A percentile compares a stretch with the other conserved stretches of the same genome.
Evolutionary conservation across 2,113 vertebrate genomes (phyloP).

Genomic region (Ceratotherium simum): DNA sequence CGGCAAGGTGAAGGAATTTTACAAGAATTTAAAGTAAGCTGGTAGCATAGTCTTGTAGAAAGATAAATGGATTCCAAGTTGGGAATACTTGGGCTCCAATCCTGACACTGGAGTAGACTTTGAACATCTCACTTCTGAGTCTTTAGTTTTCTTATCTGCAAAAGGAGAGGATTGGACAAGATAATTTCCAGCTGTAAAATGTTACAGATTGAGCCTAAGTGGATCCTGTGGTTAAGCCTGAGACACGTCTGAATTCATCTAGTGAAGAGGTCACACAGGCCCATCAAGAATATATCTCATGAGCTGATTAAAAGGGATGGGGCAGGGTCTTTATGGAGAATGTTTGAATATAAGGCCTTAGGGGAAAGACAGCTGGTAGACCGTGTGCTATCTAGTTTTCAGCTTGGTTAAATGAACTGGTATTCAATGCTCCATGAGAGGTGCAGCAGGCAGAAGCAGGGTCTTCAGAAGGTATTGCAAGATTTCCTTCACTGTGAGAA

Average conservation of each 20-base stretch:
- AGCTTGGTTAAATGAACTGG: background rate
- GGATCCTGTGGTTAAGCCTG: background rate
- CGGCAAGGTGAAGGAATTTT: background rate
- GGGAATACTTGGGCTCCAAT: background rate
- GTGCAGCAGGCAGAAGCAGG: background rate
- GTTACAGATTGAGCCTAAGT: background rate
- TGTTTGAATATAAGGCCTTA: background rate
- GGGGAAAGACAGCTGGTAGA: background rate
- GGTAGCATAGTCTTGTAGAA: background rate
- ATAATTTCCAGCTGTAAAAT: background rate
- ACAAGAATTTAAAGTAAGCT: constrained; percentile 1
- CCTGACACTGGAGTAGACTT: background rate
- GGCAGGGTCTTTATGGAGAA: background rate
- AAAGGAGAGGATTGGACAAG: background rate
- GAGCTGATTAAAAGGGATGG: background rate
- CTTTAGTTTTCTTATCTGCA: background rate
- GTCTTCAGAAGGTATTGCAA: background rate
- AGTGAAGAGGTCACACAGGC: background rate
- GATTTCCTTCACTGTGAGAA: constrained; percentile 9
- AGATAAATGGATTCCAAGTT: background rate
- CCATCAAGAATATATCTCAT: background rate
- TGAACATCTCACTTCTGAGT: background rate
- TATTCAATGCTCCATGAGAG: background rate
- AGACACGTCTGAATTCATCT: background rate
- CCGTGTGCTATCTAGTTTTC: background rate